Evolutionary conservation across 1,140 invertebrate genomes (phyloP).

Genomic region (Paraescarpia echinospica): DNA sequence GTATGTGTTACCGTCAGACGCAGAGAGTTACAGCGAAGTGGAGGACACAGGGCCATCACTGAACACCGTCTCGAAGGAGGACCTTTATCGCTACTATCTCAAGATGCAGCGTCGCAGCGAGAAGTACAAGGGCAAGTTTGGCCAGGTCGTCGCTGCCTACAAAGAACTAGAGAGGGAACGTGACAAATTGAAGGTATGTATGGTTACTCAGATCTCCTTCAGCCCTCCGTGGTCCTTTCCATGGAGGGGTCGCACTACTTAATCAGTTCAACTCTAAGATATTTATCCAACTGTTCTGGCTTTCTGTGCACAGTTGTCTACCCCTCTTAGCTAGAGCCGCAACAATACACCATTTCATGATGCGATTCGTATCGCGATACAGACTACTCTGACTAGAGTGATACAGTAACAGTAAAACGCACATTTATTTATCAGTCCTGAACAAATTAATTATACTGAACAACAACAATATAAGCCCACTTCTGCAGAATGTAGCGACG

Average conservation of each 20-base stretch:
- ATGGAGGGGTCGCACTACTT: no score
- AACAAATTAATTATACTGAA: no score
- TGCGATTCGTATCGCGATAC: no score
- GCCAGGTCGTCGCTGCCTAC: slow-evolving; percentile 48
- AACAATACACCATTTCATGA: no score
- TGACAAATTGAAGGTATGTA: slow-evolving; percentile 52
- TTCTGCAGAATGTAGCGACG: no score
- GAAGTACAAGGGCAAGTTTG: slow-evolving; percentile 54
- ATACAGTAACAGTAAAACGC: no score
- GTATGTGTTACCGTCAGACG: slow-evolving; percentile 48
- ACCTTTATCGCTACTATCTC: slow-evolving; percentile 49
- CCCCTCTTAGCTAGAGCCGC: no score
- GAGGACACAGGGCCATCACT: slow-evolving; percentile 38
- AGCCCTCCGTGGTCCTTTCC: neutral
- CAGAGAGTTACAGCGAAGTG: slow-evolving; percentile 50
- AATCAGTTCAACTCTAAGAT: neutral
- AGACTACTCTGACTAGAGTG: no score
- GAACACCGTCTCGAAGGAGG: slow-evolving; percentile 47
- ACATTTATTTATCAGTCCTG: no score
- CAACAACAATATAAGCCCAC: no score
- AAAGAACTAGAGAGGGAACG: slow-evolving; percentile 51
- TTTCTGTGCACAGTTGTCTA: no score
- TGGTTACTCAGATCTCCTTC: neutral
- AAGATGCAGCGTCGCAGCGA: slow-evolving; percentile 45
- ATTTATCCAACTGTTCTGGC: no score